Conservation (phyloP, 2,113 vertebrate genomes). For the Cettia cetti region DNA sequence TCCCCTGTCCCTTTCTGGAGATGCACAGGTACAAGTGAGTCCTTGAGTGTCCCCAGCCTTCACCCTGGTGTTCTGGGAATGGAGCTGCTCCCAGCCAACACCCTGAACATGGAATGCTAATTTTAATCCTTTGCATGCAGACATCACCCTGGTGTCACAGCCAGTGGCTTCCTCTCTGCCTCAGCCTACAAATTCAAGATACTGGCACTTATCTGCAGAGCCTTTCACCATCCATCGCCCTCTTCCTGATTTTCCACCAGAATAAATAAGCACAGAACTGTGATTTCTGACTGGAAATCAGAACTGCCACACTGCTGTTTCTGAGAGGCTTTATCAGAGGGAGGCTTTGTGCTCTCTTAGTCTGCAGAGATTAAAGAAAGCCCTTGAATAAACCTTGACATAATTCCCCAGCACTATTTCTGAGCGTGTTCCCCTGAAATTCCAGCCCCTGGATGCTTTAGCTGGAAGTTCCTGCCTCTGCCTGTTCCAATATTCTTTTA, state of each 20-base stretch:
- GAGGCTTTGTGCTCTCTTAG: constrained; percentile 17
- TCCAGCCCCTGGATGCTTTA: not conserved
- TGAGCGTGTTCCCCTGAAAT: not conserved
- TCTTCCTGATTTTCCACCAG: not conserved
- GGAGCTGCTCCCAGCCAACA: not conserved
- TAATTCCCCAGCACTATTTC: not conserved
- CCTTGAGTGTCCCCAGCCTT: not conserved
- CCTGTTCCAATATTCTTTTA: not conserved
- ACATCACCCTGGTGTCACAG: not conserved
- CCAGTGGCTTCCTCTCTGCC: not conserved
- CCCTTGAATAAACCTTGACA: constrained; percentile 60
- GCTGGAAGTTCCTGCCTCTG: not conserved
- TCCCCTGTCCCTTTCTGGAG: not conserved
- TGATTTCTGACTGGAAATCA: not conserved
- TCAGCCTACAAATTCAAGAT: not conserved
- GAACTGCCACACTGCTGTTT: not conserved
- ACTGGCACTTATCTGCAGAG: not conserved
- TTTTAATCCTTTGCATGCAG: not conserved
- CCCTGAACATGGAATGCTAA: fast-evolving
- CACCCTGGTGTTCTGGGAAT: fast-evolving
- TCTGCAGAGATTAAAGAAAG: constrained; percentile 42
- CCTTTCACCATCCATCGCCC: fast-evolving
- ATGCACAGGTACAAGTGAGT: not conserved
- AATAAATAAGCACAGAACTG: not conserved
- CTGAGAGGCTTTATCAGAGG: not conserved